Conservation (phyloP, 1,140 invertebrate species). For the Psix sp. region DNA sequence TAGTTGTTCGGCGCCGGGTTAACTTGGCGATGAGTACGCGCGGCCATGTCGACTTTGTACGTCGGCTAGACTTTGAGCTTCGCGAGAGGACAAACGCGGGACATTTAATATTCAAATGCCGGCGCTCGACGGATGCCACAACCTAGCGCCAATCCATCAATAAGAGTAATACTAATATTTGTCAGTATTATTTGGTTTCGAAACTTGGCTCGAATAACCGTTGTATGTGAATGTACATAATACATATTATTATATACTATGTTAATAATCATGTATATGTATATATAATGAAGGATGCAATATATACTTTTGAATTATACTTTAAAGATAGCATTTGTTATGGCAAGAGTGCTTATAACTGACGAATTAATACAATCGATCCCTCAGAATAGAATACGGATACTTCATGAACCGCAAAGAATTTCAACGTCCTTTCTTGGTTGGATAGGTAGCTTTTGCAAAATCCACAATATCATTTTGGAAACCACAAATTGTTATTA, state of each 20-base stretch:
- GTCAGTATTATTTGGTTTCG: conserved; percentile 48
- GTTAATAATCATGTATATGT: conserved; percentile 29
- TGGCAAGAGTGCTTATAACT: conserved; percentile 67
- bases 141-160: conserved; percentile 20
- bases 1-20: conserved; percentile 13
- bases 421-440: neutral
- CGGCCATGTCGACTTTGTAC: neutral
- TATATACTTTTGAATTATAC: conserved; percentile 30
- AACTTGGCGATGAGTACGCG: neutral
- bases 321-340: conserved; percentile 69
- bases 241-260: conserved; percentile 58
- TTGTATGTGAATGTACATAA: no score
- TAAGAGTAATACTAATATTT: conserved; percentile 57
- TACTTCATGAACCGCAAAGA: neutral
- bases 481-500: conserved; percentile 13
- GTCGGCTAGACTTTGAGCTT: conserved; percentile 29
- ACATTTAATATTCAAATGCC: conserved; percentile 13
- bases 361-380: no score
- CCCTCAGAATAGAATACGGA: no score
- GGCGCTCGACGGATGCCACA: neutral
- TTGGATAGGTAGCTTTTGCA: no score
- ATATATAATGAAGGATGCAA: conserved; percentile 57
- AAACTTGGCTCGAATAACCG: no score
- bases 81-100: conserved; percentile 1
- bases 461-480: conserved; percentile 3